Conservation (phyloP, 2,797 vertebrate genomes). For the Acridotheres tristis region DNA sequence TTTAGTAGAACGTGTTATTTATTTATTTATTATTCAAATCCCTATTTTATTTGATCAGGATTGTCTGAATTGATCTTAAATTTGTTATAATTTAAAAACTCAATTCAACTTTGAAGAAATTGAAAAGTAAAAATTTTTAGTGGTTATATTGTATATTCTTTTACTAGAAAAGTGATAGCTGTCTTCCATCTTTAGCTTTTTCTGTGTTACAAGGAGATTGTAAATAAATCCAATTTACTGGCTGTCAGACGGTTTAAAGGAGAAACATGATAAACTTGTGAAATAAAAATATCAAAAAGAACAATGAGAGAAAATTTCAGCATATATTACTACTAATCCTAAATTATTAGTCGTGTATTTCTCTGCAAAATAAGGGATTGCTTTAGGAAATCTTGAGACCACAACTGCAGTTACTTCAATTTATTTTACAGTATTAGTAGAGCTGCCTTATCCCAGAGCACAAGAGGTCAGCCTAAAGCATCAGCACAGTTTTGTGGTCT, state of each 20-base stretch:
- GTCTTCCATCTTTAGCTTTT: neutral
- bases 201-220: neutral
- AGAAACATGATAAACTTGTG: neutral
- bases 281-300: neutral
- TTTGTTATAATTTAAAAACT: constrained; percentile 33
- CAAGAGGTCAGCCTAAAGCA: neutral
- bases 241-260: neutral
- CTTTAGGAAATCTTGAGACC: neutral
- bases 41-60: neutral
- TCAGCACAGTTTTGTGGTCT: neutral
- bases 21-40: neutral
- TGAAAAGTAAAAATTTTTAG: neutral
- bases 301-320: neutral
- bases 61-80: neutral
- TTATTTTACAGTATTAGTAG: neutral
- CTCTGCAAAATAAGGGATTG: neutral
- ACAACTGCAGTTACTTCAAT: neutral
- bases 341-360: neutral
- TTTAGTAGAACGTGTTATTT: neutral
- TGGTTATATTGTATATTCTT: neutral
- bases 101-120: constrained; percentile 46
- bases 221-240: neutral
- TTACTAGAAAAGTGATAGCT: neutral
- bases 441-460: neutral
- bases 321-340: neutral